A percentile compares a stretch with the other conserved stretches of the same genome.
Evolutionary conservation across 2,888 invertebrate genomes (phyloP).

Genomic region (Apodemia hepburni): DNA sequence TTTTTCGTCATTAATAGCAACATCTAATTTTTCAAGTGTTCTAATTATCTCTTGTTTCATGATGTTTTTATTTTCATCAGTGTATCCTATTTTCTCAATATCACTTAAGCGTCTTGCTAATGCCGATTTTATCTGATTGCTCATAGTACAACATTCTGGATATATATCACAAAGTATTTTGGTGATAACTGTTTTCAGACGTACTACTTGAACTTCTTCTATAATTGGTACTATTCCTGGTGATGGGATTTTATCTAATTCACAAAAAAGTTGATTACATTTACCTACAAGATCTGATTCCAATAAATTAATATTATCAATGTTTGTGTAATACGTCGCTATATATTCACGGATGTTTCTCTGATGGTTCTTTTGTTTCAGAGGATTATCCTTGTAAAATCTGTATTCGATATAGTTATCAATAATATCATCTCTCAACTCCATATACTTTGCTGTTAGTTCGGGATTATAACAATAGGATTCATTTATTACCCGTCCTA

Average conservation of each 20-base stretch:
- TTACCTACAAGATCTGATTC: conserved; percentile 38
- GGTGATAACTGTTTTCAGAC: conserved; percentile 37
- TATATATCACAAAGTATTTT: conserved; percentile 40
- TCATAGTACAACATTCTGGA: conserved; percentile 29
- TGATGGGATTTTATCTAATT: conserved; percentile 37
- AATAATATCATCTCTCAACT: conserved; percentile 41
- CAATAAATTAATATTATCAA: conserved; percentile 29
- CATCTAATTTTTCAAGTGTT: conserved; percentile 40
- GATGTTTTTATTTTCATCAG: conserved; percentile 36
- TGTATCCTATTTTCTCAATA: conserved; percentile 44
- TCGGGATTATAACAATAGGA: conserved; percentile 24
- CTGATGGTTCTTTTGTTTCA: conserved; percentile 41
- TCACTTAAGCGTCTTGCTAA: conserved; percentile 47
- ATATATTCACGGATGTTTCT: conserved; percentile 41
- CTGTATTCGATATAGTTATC: conserved; percentile 48
- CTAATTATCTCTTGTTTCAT: conserved; percentile 45
- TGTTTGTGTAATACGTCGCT: conserved; percentile 33
- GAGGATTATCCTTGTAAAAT: conserved; percentile 41
- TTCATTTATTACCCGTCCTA: conserved; percentile 39
- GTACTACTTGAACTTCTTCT: conserved; percentile 38
- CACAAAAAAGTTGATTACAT: conserved; percentile 50
- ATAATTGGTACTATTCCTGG: conserved; percentile 31
- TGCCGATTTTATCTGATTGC: conserved; percentile 37
- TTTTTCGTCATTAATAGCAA: conserved; percentile 32
- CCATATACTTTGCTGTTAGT: conserved; percentile 11